Base-by-base conservation (phyloP, 2,113 vertebrate species). In the Barbus barbus region DNA sequence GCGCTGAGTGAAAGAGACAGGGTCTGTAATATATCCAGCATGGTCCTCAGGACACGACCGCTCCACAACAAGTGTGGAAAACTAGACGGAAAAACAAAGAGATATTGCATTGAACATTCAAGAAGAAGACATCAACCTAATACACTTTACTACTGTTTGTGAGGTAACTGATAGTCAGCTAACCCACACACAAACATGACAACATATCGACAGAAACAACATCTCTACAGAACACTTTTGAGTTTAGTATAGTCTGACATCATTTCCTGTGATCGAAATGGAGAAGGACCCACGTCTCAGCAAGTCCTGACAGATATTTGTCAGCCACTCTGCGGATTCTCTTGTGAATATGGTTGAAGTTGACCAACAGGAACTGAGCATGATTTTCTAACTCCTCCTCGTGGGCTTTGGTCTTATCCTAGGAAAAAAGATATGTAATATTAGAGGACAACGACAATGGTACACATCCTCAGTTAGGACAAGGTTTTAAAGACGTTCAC, bases 311-410 rank as follows among this genome's bases (percentile, higher is more conserved):
- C 36, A 99, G 91, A 78, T 99, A 99, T 89, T 99, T 99, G 90
- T 99, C 98, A 0, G 98, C 97, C 71, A 99, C 97, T 81, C 98
- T 94, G 78, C 98, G 94, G 89, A 99, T 99, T 87, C 98, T 95
- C 92, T 99, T 99, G 92, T 99, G 98, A 87, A 98, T 97, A 89
- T 99, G 98, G 90, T 99, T 99, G 90, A 99, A 99, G 92, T 98
- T 98, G 85, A 99, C 97, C 88, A 99, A 87, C 11, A 99, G 92
- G 87, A 99, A 99, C 91, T 99, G 97, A 36, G 98, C 98, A 0
- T 99, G 98, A 9, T 95, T 94, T 85, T 99, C 98, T 33, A 99
- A 93, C 89, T 99, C 98, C 83, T 98, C 96, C 86, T 99, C 98
- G 0, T 99, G 98, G 81, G 95, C 95, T 92, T 98, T 99, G 5